Percentiles rank a stretch among this genome's conserved stretches.
Evolutionary conservation across 2,888 invertebrate species (phyloP).

Genomic region (Nomada fabriciana): DNA sequence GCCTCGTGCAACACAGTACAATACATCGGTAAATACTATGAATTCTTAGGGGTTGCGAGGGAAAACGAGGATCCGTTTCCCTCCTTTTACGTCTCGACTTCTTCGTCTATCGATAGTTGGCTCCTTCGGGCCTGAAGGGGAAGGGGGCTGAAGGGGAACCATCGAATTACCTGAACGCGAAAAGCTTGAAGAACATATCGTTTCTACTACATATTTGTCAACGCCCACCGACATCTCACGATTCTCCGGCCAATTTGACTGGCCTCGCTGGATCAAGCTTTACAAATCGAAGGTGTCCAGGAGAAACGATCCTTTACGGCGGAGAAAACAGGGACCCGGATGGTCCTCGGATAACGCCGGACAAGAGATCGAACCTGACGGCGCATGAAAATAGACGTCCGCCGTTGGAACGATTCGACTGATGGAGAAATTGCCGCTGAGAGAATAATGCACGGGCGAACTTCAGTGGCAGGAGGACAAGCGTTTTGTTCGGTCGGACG

Average conservation of each 20-base stretch:
- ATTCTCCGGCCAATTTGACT: neutral
- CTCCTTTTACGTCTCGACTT: neutral
- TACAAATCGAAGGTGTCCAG: conserved; percentile 25
- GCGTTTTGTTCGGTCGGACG: neutral
- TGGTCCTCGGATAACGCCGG: neutral
- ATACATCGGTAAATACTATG: neutral
- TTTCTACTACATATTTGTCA: conserved; percentile 36
- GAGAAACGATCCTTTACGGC: neutral
- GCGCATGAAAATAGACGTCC: conserved; percentile 8
- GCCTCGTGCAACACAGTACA: neutral
- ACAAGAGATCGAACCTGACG: neutral
- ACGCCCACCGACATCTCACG: neutral
- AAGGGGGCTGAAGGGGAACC: conserved; percentile 8
- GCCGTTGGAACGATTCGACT: neutral
- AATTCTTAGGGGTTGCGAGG: neutral
- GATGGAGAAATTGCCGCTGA: neutral
- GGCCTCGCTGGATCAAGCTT: conserved; percentile 10
- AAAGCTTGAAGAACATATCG: neutral
- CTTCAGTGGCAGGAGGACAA: too few relatives aligned
- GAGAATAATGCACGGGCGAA: neutral
- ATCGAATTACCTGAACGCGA: conserved; percentile 11
- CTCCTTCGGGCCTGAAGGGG: neutral
- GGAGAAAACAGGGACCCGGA: neutral
- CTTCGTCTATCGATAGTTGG: conserved; percentile 15
- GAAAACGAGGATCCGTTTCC: neutral